phyloP scores from a whole-genome alignment of 2,113 vertebrate species.

The Ophthalmolycus amberensis region DNA sequence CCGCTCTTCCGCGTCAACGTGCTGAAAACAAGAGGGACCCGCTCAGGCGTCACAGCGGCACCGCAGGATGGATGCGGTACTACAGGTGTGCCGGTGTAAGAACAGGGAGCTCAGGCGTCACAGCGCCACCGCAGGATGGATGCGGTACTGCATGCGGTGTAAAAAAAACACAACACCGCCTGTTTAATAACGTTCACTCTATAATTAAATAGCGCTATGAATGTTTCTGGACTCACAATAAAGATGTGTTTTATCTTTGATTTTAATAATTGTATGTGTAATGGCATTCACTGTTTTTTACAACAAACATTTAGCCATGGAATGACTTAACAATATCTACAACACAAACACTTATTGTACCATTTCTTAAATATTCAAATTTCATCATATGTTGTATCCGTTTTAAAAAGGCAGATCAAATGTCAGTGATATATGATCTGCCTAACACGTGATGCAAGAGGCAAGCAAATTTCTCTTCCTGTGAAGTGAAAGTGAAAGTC shows the following conservation, averaged over 20 bases:
- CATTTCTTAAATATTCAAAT: background rate
- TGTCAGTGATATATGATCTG: background rate
- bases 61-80: background rate
- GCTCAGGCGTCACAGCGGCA: slow-evolving; percentile 26
- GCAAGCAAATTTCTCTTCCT: background rate
- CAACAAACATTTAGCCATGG: too few species aligned
- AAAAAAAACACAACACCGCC: background rate
- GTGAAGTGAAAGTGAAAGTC: slow-evolving; percentile 82
- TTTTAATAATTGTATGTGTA: background rate
- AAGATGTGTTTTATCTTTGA: background rate
- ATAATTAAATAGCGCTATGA: rapidly evolving
- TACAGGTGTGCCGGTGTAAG: background rate
- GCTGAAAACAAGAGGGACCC: background rate
- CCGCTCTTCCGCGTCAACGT: slow-evolving; percentile 42
- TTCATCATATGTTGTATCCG: background rate
- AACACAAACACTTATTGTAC: background rate
- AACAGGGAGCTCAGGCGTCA: slow-evolving; percentile 2
- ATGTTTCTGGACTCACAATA: too few species aligned
- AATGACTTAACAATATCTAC: background rate
- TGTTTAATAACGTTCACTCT: background rate
- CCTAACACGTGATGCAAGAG: background rate
- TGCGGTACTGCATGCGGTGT: background rate
- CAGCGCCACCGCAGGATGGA: slow-evolving; percentile 32
- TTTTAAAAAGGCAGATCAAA: background rate
- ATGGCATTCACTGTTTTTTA: background rate